phyloP scores from a whole-genome alignment of 2,113 vertebrate species.

The Stigmatopora argus region DNA sequence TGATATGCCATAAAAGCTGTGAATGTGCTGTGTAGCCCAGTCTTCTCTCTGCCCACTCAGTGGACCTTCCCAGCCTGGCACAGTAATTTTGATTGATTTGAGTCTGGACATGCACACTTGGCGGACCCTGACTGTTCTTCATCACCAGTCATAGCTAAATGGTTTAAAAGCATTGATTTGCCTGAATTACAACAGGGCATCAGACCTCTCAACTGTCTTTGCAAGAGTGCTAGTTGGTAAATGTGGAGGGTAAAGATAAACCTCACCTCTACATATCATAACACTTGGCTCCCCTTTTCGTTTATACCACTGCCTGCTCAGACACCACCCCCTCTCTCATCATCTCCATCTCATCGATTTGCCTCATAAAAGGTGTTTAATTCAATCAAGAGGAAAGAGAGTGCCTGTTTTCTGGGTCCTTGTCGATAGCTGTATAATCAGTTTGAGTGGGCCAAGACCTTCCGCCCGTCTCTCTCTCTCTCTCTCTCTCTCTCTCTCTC shows the following conservation, averaged over 20 bases:
- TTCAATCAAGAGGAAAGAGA: conserved; percentile 96
- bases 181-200: conserved; percentile 86
- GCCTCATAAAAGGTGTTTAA: conserved; percentile 97
- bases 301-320: conserved; percentile 51
- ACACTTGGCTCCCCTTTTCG: conserved; percentile 72
- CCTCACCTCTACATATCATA: conserved; percentile 78
- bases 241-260: conserved; percentile 75
- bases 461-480: conserved; percentile 18
- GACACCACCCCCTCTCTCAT: conserved; percentile 27
- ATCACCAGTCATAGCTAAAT: conserved; percentile 90
- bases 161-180: conserved; percentile 97
- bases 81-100: conserved; percentile 68
- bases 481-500: not conserved
- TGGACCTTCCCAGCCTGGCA: conserved; percentile 31
- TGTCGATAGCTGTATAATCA: conserved; percentile 95
- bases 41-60: conserved; percentile 35
- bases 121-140: conserved; percentile 91
- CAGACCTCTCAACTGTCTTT: conserved; percentile 58
- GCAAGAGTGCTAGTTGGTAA: conserved; percentile 12
- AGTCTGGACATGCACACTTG: conserved; percentile 80
- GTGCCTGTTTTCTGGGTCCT: conserved; percentile 90
- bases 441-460: conserved; percentile 73
- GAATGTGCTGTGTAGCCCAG: conserved; percentile 33
- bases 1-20: conserved; percentile 53
- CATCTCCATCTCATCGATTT: conserved; percentile 88